These are phyloP conservation scores for Palaemon carinicauda DNA, from an alignment of 1,140 invertebrate species.

Conservation along the genomic window DNA sequence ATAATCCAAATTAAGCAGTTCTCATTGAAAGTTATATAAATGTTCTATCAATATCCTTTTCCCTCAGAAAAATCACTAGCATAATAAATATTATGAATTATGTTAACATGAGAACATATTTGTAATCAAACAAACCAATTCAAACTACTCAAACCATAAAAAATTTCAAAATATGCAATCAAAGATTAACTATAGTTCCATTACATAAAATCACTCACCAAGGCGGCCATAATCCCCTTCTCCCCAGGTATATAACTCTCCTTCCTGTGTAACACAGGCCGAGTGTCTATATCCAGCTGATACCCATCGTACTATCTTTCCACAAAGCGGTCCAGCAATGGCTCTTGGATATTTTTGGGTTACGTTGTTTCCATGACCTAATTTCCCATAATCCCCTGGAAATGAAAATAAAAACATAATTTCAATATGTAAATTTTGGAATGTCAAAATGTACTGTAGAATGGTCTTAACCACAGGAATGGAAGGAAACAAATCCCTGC, in stretches of 20 bases:
- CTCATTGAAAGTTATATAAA: too few species aligned
- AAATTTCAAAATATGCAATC: neutral
- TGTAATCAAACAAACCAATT: too few species aligned
- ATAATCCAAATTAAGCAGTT: too few species aligned
- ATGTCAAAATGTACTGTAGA: too few species aligned
- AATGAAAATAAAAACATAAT: neutral
- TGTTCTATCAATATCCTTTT: too few species aligned
- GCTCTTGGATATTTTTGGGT: slow-evolving; percentile 71
- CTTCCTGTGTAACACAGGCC: slow-evolving; percentile 70
- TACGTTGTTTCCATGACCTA: slow-evolving; percentile 69
- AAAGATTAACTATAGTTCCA: neutral
- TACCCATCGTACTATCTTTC: slow-evolving; percentile 68
- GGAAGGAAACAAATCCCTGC: too few species aligned
- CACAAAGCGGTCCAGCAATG: slow-evolving; percentile 66
- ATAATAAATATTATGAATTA: too few species aligned
- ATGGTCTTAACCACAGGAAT: too few species aligned
- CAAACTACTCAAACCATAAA: too few species aligned
- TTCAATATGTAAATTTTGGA: neutral
- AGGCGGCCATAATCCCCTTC: slow-evolving; percentile 74
- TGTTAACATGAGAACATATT: too few species aligned
- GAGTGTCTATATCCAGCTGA: slow-evolving; percentile 74
- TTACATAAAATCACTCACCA: slow-evolving; percentile 63
- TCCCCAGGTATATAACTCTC: slow-evolving; percentile 71
- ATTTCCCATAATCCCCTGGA: slow-evolving; percentile 68
- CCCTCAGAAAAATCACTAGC: too few species aligned